These are phyloP conservation scores for Lepidocyrtoides sp. DNA, from an alignment of 2,888 invertebrate species.

Conservation along the genomic window DNA sequence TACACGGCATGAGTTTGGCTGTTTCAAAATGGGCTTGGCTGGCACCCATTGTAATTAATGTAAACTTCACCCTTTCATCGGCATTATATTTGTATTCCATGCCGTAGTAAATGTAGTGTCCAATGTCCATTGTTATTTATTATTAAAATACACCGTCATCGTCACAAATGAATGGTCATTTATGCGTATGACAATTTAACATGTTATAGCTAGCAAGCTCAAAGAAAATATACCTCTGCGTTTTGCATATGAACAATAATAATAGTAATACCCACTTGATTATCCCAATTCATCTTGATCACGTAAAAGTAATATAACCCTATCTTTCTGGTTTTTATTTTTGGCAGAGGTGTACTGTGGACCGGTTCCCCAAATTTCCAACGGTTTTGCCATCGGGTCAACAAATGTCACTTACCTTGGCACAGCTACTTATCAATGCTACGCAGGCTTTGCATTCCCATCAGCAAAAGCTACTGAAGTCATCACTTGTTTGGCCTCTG, in stretches of 20 bases:
- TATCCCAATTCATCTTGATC: constrained; percentile 24
- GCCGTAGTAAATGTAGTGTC: background rate
- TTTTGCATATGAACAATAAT: constrained; percentile 13
- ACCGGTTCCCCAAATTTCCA: constrained; percentile 98
- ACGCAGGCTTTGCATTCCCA: constrained; percentile 97
- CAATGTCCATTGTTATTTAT: constrained; percentile 26
- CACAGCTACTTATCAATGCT: constrained; percentile 98
- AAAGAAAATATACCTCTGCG: no score
- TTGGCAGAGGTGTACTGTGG: constrained; percentile 95
- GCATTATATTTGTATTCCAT: constrained; percentile 25
- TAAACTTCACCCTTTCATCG: constrained; percentile 18
- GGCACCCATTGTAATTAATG: constrained; percentile 60
- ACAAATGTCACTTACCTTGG: constrained; percentile 98
- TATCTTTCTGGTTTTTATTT: constrained; percentile 64
- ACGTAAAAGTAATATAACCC: background rate
- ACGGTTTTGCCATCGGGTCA: constrained; percentile 98
- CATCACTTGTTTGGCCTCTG: constrained; percentile 95
- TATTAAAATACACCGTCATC: constrained; percentile 11
- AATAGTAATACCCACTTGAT: background rate
- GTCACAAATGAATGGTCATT: constrained; percentile 23
- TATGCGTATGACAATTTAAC: constrained; percentile 19
- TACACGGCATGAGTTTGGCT: background rate
- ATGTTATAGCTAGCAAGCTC: background rate
- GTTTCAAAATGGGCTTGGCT: constrained; percentile 53
- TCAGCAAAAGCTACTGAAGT: constrained; percentile 95